These are phyloP conservation scores for Theocolax elegans DNA, from an alignment of 1,140 invertebrate genomes.

Conservation along the genomic window DNA sequence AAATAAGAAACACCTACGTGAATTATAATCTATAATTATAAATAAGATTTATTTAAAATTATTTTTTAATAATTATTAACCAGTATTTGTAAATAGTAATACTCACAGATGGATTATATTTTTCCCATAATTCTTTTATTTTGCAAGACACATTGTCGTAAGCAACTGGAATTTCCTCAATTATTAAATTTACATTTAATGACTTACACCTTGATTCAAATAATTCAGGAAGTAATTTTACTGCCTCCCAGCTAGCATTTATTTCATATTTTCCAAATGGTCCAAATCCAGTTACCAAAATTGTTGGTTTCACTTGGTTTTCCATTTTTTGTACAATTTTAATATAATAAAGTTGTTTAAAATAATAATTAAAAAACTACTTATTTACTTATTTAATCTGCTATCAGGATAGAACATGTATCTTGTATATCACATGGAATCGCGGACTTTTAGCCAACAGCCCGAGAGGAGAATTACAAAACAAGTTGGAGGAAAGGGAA, in stretches of 20 bases:
- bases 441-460: no score
- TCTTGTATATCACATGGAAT: neutral
- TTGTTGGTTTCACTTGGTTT: constrained; percentile 37
- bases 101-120: constrained; percentile 74
- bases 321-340: constrained; percentile 26
- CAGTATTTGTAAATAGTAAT: constrained; percentile 6
- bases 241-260: constrained; percentile 84
- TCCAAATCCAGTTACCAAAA: constrained; percentile 79
- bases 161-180: constrained; percentile 74
- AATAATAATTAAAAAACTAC: neutral
- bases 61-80: neutral
- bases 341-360: constrained; percentile 4
- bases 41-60: neutral
- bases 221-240: constrained; percentile 63
- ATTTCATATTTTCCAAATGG: constrained; percentile 75
- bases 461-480: neutral
- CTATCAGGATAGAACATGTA: no score
- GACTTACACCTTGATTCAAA: constrained; percentile 56
- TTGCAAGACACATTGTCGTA: constrained; percentile 73
- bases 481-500: no score
- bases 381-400: neutral
- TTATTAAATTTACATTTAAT: constrained; percentile 69
- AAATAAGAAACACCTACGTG: constrained; percentile 74
- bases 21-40: constrained; percentile 71
- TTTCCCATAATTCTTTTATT: constrained; percentile 74